Conservation (phyloP, 1,140 invertebrate genomes). For the Watersipora subatra region DNA sequence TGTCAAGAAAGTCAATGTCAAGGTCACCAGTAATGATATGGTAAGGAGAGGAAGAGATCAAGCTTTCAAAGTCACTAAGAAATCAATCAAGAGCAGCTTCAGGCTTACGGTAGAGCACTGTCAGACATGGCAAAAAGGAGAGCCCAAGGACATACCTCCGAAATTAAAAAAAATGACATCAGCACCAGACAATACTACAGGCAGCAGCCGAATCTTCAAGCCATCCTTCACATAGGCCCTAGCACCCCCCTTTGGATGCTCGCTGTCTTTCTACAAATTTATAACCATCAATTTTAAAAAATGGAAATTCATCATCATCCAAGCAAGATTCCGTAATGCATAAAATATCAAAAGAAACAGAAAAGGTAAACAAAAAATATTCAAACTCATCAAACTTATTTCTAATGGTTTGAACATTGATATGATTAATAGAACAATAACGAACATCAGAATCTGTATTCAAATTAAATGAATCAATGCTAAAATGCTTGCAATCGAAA, state of each 20-base stretch:
- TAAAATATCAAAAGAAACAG: not conserved
- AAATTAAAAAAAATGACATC: not conserved
- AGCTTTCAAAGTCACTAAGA: not conserved
- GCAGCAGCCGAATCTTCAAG: not conserved
- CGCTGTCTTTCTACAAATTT: not conserved
- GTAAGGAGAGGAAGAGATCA: not conserved
- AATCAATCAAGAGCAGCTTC: not conserved
- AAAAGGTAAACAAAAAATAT: not conserved
- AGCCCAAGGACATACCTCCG: not conserved
- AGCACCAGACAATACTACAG: not conserved
- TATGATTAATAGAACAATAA: not conserved
- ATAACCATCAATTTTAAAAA: not conserved
- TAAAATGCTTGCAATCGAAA: not conserved
- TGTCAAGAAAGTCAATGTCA: not conserved
- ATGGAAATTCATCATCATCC: not conserved
- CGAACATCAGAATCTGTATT: not conserved
- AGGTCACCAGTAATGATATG: not conserved
- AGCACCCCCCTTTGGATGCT: not conserved
- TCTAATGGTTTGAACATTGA: not conserved
- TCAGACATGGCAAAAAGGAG: not conserved
- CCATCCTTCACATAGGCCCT: not conserved
- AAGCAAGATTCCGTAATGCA: not conserved
- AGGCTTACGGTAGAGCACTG: not conserved
- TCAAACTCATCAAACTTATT: not conserved
- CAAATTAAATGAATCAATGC: not conserved